phyloP scores from a whole-genome alignment of 2,888 invertebrate species.

The Petrolisthes cinctipes region DNA sequence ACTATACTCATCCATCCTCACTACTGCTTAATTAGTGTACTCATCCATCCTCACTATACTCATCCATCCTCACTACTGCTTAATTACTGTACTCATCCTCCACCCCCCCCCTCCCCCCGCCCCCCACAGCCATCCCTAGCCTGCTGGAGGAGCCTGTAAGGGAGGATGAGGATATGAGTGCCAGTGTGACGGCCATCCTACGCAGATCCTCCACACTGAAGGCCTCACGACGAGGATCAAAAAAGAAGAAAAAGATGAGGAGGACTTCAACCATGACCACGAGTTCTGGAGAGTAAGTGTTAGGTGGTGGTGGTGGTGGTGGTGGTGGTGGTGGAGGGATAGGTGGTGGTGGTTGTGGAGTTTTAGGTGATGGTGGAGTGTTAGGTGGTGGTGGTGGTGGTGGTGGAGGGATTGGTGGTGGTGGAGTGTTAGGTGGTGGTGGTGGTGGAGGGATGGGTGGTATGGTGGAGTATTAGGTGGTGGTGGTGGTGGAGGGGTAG shows the following conservation, averaged over 20 bases:
- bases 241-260: conserved; percentile 71
- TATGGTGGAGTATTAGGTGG: too few relatives aligned
- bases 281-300: conserved; percentile 86
- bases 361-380: too few relatives aligned
- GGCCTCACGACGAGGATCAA: conserved; percentile 74
- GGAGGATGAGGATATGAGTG: conserved; percentile 85
- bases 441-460: too few relatives aligned
- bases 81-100: not conserved
- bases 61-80: too few relatives aligned
- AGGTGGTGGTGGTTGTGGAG: conserved; percentile 79
- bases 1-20: too few relatives aligned
- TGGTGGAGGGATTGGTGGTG: too few relatives aligned
- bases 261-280: conserved; percentile 86
- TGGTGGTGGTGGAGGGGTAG: too few relatives aligned
- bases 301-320: conserved; percentile 21
- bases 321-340: conserved; percentile 55
- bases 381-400: too few relatives aligned
- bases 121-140: conserved; percentile 36
- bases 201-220: conserved; percentile 79
- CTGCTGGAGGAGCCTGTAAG: conserved; percentile 66
- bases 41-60: not conserved
- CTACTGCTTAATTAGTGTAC: not conserved
- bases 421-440: too few relatives aligned
- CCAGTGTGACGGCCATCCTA: conserved; percentile 86
- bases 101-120: not conserved